phyloP scores from a whole-genome alignment of 2,113 vertebrate genomes.

The Lepisosteus oculatus region DNA sequence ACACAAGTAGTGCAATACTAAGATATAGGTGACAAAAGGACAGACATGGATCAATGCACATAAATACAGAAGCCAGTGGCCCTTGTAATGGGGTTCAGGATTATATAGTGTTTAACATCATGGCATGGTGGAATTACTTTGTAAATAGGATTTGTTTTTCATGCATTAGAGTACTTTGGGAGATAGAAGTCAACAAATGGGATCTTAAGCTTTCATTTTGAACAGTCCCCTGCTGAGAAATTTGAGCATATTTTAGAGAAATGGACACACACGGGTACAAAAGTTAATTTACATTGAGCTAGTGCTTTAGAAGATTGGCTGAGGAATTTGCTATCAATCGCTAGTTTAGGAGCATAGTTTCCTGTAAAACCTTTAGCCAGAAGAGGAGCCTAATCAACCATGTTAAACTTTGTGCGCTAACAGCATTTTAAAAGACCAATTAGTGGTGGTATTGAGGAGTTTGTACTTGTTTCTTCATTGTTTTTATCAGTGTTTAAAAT shows the following conservation, averaged over 20 bases:
- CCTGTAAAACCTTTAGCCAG: too few species aligned
- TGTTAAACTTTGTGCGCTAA: too few species aligned
- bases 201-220: too few species aligned
- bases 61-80: conserved; percentile 20
- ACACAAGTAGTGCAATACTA: conserved; percentile 20
- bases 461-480: too few species aligned
- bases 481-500: too few species aligned
- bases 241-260: not conserved
- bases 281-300: not conserved
- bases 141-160: conserved; percentile 7
- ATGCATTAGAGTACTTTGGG: not conserved
- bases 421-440: too few species aligned
- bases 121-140: conserved; percentile 15
- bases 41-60: conserved; percentile 27
- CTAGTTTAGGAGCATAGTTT: too few species aligned
- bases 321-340: too few species aligned
- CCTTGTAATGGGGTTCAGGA: conserved; percentile 26
- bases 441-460: too few species aligned
- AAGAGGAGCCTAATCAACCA: too few species aligned
- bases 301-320: not conserved
- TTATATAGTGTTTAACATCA: conserved; percentile 30
- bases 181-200: too few species aligned
- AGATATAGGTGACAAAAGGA: conserved; percentile 24
- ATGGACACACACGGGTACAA: not conserved
- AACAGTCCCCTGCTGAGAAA: not conserved